These are phyloP conservation scores for Nephrotoma guestfalica DNA, from an alignment of 2,888 invertebrate genomes.

Conservation along the genomic window DNA sequence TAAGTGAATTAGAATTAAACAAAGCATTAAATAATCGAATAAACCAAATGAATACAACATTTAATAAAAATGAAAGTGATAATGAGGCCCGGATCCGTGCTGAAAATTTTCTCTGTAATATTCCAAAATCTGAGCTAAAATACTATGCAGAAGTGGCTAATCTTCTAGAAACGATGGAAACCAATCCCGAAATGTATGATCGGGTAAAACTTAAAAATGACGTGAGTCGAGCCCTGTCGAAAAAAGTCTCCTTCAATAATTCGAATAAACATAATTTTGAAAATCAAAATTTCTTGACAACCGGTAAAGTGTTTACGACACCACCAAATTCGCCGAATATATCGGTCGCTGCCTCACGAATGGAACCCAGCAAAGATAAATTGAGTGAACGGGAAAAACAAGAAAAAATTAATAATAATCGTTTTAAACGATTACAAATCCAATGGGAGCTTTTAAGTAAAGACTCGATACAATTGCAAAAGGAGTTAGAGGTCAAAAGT, in stretches of 20 bases:
- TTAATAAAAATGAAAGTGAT: not conserved
- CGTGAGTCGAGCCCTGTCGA: constrained; percentile 31
- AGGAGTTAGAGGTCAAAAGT: constrained; percentile 28
- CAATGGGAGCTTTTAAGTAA: constrained; percentile 34
- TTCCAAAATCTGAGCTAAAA: constrained; percentile 32
- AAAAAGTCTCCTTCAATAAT: constrained; percentile 9
- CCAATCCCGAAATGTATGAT: constrained; percentile 24
- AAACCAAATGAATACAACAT: not conserved
- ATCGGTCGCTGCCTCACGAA: constrained; percentile 33
- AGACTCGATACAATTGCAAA: constrained; percentile 27
- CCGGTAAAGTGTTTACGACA: constrained; percentile 35
- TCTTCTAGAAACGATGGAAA: constrained; percentile 27
- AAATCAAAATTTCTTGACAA: constrained; percentile 6
- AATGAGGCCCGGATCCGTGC: constrained; percentile 28
- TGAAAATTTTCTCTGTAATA: constrained; percentile 28
- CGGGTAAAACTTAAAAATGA: constrained; percentile 31
- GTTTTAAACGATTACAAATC: constrained; percentile 32
- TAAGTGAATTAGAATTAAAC: constrained; percentile 2
- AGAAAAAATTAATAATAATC: constrained; percentile 31
- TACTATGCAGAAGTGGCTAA: constrained; percentile 32
- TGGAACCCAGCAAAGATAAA: not conserved
- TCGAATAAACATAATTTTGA: not conserved
- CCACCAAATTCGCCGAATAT: constrained; percentile 65
- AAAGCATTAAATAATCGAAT: not conserved
- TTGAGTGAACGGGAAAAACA: constrained; percentile 19